Evolutionary conservation across 92 coral and sea anemone genomes (phyloP).

Genomic region (Porites divaricata): DNA sequence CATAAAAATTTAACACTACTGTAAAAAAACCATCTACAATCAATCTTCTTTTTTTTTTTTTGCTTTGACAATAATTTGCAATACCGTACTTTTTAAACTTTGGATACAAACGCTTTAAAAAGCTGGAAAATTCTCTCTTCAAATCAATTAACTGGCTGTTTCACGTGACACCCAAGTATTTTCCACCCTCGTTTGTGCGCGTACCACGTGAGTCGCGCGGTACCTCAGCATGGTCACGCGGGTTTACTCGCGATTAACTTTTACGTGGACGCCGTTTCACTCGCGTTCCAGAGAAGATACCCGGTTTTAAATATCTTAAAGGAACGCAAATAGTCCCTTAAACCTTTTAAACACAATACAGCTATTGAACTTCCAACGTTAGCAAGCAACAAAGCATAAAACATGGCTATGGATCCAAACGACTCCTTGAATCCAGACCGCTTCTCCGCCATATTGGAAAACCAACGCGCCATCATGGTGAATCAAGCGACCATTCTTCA

Average conservation of each 20-base stretch:
- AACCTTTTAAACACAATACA: neutral
- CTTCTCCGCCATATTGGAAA: constrained; percentile 98
- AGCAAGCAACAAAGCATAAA: neutral
- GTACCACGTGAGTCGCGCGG: constrained; percentile 75
- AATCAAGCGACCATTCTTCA: constrained; percentile 92
- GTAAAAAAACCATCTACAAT: too few relatives aligned
- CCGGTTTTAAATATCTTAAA: neutral
- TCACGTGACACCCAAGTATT: constrained; percentile 8
- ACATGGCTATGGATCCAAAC: constrained; percentile 83
- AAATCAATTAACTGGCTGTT: too few relatives aligned
- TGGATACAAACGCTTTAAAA: too few relatives aligned
- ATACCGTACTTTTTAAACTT: too few relatives aligned
- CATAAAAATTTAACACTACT: too few relatives aligned
- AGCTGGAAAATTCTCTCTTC: neutral
- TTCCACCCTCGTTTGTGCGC: constrained; percentile 58
- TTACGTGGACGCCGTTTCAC: constrained; percentile 48
- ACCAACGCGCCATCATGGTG: constrained; percentile 97
- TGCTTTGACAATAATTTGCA: too few relatives aligned
- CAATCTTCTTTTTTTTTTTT: too few relatives aligned
- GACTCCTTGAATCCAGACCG: constrained; percentile 85
- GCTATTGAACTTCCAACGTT: neutral
- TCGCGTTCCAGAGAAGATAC: constrained; percentile 24
- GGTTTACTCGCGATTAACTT: constrained; percentile 52
- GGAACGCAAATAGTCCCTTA: neutral
- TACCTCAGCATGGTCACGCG: constrained; percentile 78